A percentile compares a stretch with the other conserved stretches of the same genome.
These are phyloP conservation scores for Falco rusticolus DNA, from an alignment of 2,797 vertebrate genomes.

Conservation along the genomic window DNA sequence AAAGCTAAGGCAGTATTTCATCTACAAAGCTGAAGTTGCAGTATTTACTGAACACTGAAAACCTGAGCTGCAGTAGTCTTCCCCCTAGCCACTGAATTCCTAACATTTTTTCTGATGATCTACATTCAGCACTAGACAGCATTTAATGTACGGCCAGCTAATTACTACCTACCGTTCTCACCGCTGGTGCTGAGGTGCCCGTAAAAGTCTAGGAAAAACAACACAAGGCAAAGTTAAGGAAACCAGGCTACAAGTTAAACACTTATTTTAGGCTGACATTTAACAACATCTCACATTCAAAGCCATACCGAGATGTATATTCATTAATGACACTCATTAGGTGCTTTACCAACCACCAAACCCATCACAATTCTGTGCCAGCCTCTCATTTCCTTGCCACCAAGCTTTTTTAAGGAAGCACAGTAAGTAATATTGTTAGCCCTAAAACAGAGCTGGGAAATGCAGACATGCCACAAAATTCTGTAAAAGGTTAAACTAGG, in stretches of 20 bases:
- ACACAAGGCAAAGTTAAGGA: constrained; percentile 57
- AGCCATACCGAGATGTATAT: not conserved
- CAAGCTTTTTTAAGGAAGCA: not conserved
- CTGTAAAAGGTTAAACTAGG: not conserved
- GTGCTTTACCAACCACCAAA: not conserved
- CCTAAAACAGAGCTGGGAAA: not conserved
- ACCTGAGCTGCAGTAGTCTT: not conserved
- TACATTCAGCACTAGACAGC: constrained; percentile 48
- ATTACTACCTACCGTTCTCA: constrained; percentile 68
- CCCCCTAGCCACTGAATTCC: constrained; percentile 47
- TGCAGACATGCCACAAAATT: accelerated
- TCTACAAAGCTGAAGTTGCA: not conserved
- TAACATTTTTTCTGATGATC: constrained; percentile 30
- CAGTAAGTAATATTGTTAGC: accelerated
- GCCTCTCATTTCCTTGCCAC: not conserved
- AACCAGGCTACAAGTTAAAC: not conserved
- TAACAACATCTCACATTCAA: not conserved
- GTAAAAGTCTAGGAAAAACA: constrained; percentile 66
- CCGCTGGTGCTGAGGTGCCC: constrained; percentile 42
- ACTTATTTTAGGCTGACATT: not conserved
- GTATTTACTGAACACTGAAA: too few relatives aligned
- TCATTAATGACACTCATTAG: not conserved
- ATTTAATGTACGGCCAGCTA: constrained; percentile 49
- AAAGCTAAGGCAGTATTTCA: not conserved
- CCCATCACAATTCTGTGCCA: not conserved